Evolutionary conservation across 2,113 vertebrate genomes (phyloP), one percentile per base, ranked within the genome.

Genomic region (Oncorhynchus mykiss): DNA sequence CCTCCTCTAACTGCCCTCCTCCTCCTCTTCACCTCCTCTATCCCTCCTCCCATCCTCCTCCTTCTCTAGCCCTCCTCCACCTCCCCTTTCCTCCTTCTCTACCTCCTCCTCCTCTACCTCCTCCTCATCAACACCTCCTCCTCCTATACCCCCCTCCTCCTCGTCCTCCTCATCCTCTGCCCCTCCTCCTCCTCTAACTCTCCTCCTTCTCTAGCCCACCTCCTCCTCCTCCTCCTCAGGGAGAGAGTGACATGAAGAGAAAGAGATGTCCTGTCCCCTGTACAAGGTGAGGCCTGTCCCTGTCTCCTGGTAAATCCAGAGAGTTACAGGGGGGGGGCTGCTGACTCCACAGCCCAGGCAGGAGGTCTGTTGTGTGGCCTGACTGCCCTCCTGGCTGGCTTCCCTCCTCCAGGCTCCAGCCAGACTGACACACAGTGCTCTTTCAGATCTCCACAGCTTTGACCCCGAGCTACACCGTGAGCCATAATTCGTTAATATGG

Each of bases 311-410:
- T 82, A 45, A 9, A 45, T 45, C 8, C 8, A 45, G 39, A 2
- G 39, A 45, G 34, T 8, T 39, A 7, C 34, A 39, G 7, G 34
- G 87, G 90, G 75, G 80, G 89, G 75, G 80, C 74, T 91, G 93
- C 94, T 94, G 95, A 96, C 93, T 45, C 39, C 89, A 93, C 87
- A 91, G 84, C 90, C 91, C 89, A 91, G 83, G 93, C 82, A 94
- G 92, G 93, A 95, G 94, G 91, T 95, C 93, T 97, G 96, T 90
- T 92, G 83, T 72, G 85, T 96, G 96, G 93, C 96, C 91, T 70
- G 71, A 87, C 86, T 95, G 94, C 93, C 93, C 94, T 84, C 78
- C 67, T 39, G 34, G 34, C 34, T 39, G 8, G 8, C 7, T 2
- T 45, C 39, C 39, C 25, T 66, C 81, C 89, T 80, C 85, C 76